These are phyloP conservation scores for Gryon sp. DNA, from an alignment of 1,140 invertebrate genomes.

Conservation along the genomic window DNA sequence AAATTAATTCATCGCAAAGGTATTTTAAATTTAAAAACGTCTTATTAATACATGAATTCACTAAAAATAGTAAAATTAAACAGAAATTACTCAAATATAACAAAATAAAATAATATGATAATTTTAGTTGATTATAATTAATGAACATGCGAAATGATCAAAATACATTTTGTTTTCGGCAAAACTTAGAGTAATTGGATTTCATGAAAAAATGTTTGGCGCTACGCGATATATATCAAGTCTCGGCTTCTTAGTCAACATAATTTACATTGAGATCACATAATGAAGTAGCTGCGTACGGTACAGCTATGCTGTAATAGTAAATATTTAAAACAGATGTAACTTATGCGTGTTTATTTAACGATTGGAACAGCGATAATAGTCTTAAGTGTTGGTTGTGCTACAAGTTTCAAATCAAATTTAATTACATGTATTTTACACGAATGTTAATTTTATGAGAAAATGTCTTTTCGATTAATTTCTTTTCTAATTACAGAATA, in stretches of 20 bases:
- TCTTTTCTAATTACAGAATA: no score
- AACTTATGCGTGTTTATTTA: constrained; percentile 54
- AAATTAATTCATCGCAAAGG: no score
- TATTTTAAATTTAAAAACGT: no score
- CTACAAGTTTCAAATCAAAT: constrained; percentile 27
- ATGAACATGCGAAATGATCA: not conserved
- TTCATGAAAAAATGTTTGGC: constrained; percentile 19
- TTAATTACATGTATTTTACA: constrained; percentile 20
- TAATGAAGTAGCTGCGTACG: constrained; percentile 64
- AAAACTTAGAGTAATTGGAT: constrained; percentile 51
- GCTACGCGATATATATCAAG: constrained; percentile 41
- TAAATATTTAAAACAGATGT: constrained; percentile 66
- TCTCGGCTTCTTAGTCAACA: constrained; percentile 47
- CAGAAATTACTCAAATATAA: no score
- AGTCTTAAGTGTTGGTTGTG: constrained; percentile 6
- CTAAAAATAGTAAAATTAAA: no score
- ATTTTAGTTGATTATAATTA: constrained; percentile 14
- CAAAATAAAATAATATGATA: no score
- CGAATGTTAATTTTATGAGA: constrained; percentile 31
- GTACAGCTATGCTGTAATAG: constrained; percentile 65
- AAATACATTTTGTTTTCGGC: constrained; percentile 15
- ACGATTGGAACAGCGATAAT: constrained; percentile 52
- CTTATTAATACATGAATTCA: no score
- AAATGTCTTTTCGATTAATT: constrained; percentile 36
- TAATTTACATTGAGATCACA: constrained; percentile 65